Evolutionary conservation across 2,113 vertebrate species (phyloP).

Genomic region (Blennius ocellaris): DNA sequence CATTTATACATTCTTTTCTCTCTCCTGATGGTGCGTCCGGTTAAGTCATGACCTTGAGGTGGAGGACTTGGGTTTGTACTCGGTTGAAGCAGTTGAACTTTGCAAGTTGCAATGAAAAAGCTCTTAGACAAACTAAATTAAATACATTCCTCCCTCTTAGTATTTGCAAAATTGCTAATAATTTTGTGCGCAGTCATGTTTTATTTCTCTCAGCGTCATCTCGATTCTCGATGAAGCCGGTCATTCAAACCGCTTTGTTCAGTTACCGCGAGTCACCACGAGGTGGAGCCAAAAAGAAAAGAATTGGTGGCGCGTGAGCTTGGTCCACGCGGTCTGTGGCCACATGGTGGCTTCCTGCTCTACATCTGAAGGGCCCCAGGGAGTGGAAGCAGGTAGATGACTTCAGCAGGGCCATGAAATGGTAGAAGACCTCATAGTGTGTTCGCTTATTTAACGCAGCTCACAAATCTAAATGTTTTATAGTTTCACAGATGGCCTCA

Average conservation of each 20-base stretch:
- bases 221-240: no score
- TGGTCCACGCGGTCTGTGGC: conserved; percentile 21
- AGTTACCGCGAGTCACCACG: conserved; percentile 59
- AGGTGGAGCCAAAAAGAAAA: conserved; percentile 78
- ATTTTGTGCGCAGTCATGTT: no score
- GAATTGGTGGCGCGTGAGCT: conserved; percentile 35
- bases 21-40: no score
- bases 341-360: conserved; percentile 53
- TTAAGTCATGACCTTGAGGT: no score
- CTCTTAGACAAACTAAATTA: no score
- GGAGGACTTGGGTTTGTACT: no score
- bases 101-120: no score
- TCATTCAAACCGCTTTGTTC: not conserved
- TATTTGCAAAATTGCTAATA: no score
- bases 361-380: conserved; percentile 4
- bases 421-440: conserved; percentile 16
- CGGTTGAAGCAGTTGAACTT: no score
- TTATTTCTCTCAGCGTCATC: no score
- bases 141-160: no score
- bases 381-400: conserved; percentile 51
- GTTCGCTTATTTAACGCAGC: conserved; percentile 5
- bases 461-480: conserved; percentile 15
- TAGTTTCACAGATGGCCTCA: conserved; percentile 32
- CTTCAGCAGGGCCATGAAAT: conserved; percentile 19
- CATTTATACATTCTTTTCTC: no score